Conservation (phyloP, 2,797 vertebrate species). For the Xenops minutus region DNA sequence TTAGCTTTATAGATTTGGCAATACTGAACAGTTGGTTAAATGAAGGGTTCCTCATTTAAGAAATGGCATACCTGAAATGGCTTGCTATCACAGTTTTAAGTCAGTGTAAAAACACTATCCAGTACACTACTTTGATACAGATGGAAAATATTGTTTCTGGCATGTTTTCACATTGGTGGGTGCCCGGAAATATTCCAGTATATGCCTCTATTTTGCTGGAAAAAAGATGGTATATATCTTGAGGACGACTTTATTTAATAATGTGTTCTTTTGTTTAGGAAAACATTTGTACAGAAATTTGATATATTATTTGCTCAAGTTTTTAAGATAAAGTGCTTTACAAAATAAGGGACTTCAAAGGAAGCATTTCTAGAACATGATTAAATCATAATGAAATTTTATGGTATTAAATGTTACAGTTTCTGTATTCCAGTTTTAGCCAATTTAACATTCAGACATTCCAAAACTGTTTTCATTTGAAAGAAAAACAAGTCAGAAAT, state of each 20-base stretch:
- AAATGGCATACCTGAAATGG: slow-evolving; percentile 41
- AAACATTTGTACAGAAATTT: slow-evolving; percentile 20
- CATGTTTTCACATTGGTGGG: neutral
- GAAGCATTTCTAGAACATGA: neutral
- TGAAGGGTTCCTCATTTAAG: slow-evolving; percentile 41
- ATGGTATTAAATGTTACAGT: neutral
- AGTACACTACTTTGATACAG: neutral
- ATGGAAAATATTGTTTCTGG: slow-evolving; percentile 3
- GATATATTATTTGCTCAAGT: neutral
- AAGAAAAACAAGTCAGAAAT: slow-evolving; percentile 43
- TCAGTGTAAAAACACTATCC: neutral
- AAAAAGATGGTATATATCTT: neutral
- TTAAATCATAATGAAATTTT: slow-evolving; percentile 11
- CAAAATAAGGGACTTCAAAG: slow-evolving; percentile 32
- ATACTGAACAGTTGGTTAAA: slow-evolving; percentile 41
- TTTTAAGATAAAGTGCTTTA: neutral
- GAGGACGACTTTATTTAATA: neutral
- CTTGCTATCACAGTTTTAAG: slow-evolving; percentile 24
- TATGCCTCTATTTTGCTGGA: neutral
- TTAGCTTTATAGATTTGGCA: slow-evolving; percentile 64
- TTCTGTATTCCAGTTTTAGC: neutral
- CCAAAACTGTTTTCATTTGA: slow-evolving; percentile 23
- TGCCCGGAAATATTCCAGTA: neutral
- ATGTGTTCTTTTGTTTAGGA: neutral
- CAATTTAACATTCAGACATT: slow-evolving; percentile 10